A percentile compares a stretch with the other conserved stretches of the same genome.
These are phyloP conservation scores for Parus major DNA, from an alignment of 2,113 vertebrate species.

Conservation along the genomic window DNA sequence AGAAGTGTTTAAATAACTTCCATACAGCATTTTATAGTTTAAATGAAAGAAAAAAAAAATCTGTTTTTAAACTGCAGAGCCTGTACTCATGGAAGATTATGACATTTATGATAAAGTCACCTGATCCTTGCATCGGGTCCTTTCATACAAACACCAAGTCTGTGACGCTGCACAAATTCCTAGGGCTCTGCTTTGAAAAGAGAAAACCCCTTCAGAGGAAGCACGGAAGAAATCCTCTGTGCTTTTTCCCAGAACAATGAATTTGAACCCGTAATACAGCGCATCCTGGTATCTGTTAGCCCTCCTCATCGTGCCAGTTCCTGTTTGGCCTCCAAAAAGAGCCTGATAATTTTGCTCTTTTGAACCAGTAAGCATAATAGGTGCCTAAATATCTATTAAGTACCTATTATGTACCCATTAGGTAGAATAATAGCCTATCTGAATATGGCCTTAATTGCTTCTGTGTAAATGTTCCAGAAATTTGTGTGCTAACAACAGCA, in stretches of 20 bases:
- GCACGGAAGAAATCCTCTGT: not conserved
- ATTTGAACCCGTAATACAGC: not conserved
- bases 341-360: slow-evolving; percentile 8
- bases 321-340: not conserved
- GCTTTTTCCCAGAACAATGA: not conserved
- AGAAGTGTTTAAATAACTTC: not conserved
- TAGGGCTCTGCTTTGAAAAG: not conserved
- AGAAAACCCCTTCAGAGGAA: not conserved
- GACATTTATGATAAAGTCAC: not conserved
- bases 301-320: not conserved
- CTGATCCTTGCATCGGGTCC: not conserved
- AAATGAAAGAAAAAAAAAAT: not conserved
- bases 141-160: not conserved
- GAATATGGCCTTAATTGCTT: slow-evolving; percentile 41
- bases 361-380: not conserved
- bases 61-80: not conserved
- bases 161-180: not conserved
- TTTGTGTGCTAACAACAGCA: slow-evolving; percentile 34
- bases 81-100: not conserved
- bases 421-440: slow-evolving; percentile 12
- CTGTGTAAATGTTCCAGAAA: slow-evolving; percentile 44
- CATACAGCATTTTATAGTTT: not conserved
- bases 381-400: slow-evolving; percentile 18
- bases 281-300: not conserved
- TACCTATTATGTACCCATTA: slow-evolving; percentile 38